Evolutionary conservation across 1,140 invertebrate genomes (phyloP), one percentile per base, ranked within the genome.

Genomic region (Drosophila orena): DNA sequence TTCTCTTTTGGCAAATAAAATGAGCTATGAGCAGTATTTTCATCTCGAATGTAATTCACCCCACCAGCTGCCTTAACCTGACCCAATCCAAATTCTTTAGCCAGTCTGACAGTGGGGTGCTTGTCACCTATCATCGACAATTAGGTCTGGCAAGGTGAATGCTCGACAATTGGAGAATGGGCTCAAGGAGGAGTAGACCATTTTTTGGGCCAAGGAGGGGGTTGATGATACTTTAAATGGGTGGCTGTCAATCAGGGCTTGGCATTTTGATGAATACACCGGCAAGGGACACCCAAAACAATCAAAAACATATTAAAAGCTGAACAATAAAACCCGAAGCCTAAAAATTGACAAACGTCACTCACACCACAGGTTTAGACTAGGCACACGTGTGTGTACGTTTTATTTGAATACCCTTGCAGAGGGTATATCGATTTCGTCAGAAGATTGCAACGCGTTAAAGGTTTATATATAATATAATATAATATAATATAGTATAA

Each of bases 341-440:
- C 64, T 55, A 68, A 57, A 64, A 57, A 72, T 80, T 80, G 38
- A 65, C 57, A 76, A 83, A 83, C 80, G 70, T 71, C 78, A 81
- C 55, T 58, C 59, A 56, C 66, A 54, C 64, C 37, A 14, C 12
- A n/a, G n/a, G n/a, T n/a, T n/a, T n/a, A n/a, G n/a, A n/a, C n/a
- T n/a, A n/a, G n/a, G n/a, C 37, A 14, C 12, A 64, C 54, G 60
- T 76, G 78, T 59, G 58, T 49, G 49, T 34, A 8, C 30, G 30
- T 8, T 30, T 30, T 10, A 30, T 42, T 57, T 40, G 50, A 11
- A 30, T 30, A 30, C 30, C 30, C 8, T 30, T 30, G 2, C 30
- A 10, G 7, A 30, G 30, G 8, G 30, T 30, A 30, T 10, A 10
- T 10, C 10, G 30, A 8, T 30, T 30, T 8, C 30, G 6, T 30